These are phyloP conservation scores for Plectrocnemia conspersa DNA, from an alignment of 1,140 invertebrate species.

Conservation along the genomic window DNA sequence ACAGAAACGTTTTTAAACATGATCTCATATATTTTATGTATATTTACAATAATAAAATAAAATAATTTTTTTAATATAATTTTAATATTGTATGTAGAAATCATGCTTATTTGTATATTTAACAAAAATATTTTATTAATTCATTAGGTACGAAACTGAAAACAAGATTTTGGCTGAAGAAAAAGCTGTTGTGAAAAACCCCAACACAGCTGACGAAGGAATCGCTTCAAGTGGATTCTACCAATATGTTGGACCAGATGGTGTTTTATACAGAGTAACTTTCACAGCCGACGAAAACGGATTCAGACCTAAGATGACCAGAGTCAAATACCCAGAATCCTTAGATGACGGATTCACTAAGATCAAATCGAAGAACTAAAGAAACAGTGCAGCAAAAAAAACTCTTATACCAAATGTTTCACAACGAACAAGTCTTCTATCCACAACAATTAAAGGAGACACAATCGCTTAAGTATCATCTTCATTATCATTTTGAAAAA, in stretches of 20 bases:
- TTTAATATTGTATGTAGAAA: too few species aligned
- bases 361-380: conserved; percentile 20
- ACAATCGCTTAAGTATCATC: neutral
- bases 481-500: neutral
- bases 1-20: too few species aligned
- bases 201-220: conserved; percentile 53
- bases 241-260: conserved; percentile 58
- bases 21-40: too few species aligned
- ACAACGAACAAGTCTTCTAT: neutral
- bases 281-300: conserved; percentile 65
- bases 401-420: conserved; percentile 19
- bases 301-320: conserved; percentile 56
- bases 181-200: conserved; percentile 53
- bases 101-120: too few species aligned
- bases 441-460: neutral
- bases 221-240: conserved; percentile 63
- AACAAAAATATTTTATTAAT: conserved; percentile 10
- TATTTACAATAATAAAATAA: too few species aligned
- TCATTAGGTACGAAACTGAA: conserved; percentile 65
- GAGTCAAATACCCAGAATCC: conserved; percentile 48
- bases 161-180: conserved; percentile 72
- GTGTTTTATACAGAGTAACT: conserved; percentile 56
- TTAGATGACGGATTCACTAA: conserved; percentile 34
- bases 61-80: too few species aligned
- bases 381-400: neutral